Base-by-base conservation (phyloP, 1,140 invertebrate genomes). In the Papilio helenus region DNA sequence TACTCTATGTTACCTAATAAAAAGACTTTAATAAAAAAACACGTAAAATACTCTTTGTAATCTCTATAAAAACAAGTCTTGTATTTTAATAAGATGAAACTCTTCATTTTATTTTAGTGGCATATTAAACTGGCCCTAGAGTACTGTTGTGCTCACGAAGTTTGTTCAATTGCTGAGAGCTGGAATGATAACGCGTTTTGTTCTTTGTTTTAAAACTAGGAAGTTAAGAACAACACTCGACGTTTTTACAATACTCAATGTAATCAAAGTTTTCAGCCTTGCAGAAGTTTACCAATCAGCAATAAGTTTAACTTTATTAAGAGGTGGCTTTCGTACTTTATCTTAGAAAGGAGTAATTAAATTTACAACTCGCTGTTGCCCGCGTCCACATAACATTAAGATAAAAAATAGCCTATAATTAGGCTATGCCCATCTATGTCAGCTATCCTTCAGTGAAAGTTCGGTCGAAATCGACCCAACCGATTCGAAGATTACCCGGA, bases 171-270 rank as follows among this genome's bases (percentile, higher is more conserved):
- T 68, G 61, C 61, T 34, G 26, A 61, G 58, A 23, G 26, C 23
- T 68, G 61, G 26, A 68, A 68, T 29, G 61, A 68, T 68, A 68
- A 68, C 61, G 26, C 26, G 61, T 68, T 68, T 68, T 68, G 61
- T 68, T 68, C 12, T 68, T 68, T 68, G 61, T 68, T 68, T 68
- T 68, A 68, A 68, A 68, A 68, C 61, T 68, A 68, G 61, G 61
- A 68, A 68, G 61, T 34, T 68, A 68, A 68, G 61, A 68, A 68
- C 61, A 29, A 68, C 61, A 68, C 61, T 68, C 61, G 23, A 68
- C 61, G 61, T 68, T 68, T 68, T 68, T 68, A 68, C 61, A 68
- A 68, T 68, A 68, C 61, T 68, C 61, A 68, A 68, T 68, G 61
- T 68, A 34, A 68, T 68, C 61, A 68, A 68, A 68, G 26, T 68